Evolutionary conservation across 2,797 vertebrate genomes (phyloP).

Genomic region (Chaunax sp.): DNA sequence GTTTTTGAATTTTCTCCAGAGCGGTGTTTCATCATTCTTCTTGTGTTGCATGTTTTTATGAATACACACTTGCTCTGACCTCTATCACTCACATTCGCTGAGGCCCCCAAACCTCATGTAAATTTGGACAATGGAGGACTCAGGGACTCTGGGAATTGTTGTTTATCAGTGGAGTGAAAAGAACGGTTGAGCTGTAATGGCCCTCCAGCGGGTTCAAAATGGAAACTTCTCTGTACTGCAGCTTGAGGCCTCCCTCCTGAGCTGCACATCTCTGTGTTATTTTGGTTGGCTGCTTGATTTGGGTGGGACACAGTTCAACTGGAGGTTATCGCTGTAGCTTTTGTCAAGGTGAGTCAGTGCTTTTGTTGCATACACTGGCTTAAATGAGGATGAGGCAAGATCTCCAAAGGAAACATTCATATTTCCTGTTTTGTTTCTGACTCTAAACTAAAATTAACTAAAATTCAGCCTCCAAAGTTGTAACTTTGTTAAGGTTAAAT

Average conservation of each 20-base stretch:
- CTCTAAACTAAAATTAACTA: not conserved
- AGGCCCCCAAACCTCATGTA: constrained; percentile 74
- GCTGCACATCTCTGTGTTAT: constrained; percentile 60
- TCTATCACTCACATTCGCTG: constrained; percentile 58
- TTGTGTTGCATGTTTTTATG: constrained; percentile 38
- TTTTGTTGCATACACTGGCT: constrained; percentile 46
- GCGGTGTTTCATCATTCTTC: constrained; percentile 40
- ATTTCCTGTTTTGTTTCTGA: constrained; percentile 3
- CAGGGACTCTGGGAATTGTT: constrained; percentile 79
- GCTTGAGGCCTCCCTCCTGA: constrained; percentile 63
- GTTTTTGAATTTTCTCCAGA: constrained; percentile 13
- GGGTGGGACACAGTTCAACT: constrained; percentile 66
- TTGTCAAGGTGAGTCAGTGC: constrained; percentile 75
- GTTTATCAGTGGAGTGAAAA: constrained; percentile 75
- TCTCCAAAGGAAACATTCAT: constrained; percentile 24
- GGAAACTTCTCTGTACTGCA: constrained; percentile 70
- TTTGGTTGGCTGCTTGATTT: constrained; percentile 73
- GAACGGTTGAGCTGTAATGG: constrained; percentile 75
- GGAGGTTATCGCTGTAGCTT: constrained; percentile 66
- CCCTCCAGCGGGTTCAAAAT: constrained; percentile 74
- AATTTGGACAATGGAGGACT: constrained; percentile 74
- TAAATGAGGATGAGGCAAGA: constrained; percentile 13
- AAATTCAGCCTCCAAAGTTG: constrained; percentile 4
- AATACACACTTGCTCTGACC: constrained; percentile 63
- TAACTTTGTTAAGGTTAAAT: constrained; percentile 5